Evolutionary conservation across 2,888 invertebrate genomes (phyloP), one percentile per base, ranked within the genome.

Genomic region (Cerastis leucographa): DNA sequence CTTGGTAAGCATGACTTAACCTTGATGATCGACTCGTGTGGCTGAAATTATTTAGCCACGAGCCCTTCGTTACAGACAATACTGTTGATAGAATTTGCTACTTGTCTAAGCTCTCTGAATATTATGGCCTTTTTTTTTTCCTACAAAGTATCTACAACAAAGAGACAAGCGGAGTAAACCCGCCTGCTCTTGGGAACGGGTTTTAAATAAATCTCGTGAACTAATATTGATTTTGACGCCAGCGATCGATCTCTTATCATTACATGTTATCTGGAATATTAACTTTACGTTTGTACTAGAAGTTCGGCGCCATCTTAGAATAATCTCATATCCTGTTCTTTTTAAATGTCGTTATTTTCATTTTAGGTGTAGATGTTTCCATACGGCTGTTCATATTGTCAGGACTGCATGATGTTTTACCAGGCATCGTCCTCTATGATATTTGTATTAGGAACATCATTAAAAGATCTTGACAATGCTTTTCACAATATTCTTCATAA

Each of bases 171-270:
- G 79, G 88, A 88, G 76, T 49, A 86, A 74, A 85, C 77, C 79
- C 1, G 11, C 54, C 66, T 78, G 73, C 85, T 84, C 88, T 81
- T 86, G 87, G 80, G 89, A 89, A 89, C 88, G 88, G 84, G 88
- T 89, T 88, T 88, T 86, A 82, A 88, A 88, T 88, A 88, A 88
- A 87, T 88, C 88, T 88, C 75, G 61, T 69, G 74, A 72, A 71
- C 80, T 75, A 89, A 89, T 89, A 89, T 89, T 89, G 85, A 83
- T 80, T 83, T 83, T 88, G 80, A 88, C 88, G 87, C 88, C 85
- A 80, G 49, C 81, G 81, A 87, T 87, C 86, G 85, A 88, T 89
- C 90, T 88, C 79, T 84, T 86, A 86, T 87, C 89, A 84, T 62
- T 54, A 35, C 62, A 51, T 64, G 64, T 87, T 87, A 87, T 87